Evolutionary conservation across 2,888 invertebrate genomes (phyloP).

Genomic region (Eucera pruinosa): DNA sequence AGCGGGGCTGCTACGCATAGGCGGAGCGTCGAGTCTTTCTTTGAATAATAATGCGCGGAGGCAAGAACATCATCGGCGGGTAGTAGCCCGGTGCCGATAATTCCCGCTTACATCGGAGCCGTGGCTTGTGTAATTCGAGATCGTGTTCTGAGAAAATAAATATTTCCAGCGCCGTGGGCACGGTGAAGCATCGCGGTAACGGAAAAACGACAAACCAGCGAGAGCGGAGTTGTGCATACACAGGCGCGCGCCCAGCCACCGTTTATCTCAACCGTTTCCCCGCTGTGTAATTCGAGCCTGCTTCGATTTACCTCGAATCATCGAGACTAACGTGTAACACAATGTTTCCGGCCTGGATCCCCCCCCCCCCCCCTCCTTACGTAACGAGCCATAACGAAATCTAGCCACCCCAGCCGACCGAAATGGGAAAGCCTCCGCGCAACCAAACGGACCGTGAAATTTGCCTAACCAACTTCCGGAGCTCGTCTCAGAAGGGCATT

Average conservation of each 20-base stretch:
- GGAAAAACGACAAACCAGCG: conserved; percentile 13
- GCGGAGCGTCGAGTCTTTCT: too few relatives aligned
- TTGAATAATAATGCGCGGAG: too few relatives aligned
- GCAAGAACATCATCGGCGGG: too few relatives aligned
- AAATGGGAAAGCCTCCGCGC: too few relatives aligned
- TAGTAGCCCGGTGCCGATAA: conserved; percentile 2
- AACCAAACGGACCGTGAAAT: too few relatives aligned
- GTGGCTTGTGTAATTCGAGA: conserved; percentile 17
- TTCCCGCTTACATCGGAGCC: not conserved
- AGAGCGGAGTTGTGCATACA: too few relatives aligned
- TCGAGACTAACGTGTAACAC: not conserved
- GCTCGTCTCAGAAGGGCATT: too few relatives aligned
- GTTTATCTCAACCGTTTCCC: not conserved
- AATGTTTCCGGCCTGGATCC: not conserved
- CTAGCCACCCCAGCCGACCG: not conserved
- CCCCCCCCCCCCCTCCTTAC: not conserved
- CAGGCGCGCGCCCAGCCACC: not conserved
- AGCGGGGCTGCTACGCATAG: too few relatives aligned
- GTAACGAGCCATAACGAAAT: not conserved
- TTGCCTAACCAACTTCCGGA: too few relatives aligned
- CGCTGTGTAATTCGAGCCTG: conserved; percentile 27
- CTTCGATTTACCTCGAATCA: conserved; percentile 22
- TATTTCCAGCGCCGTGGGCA: not conserved
- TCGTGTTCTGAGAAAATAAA: conserved; percentile 27
- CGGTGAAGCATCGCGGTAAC: not conserved